Conservation (phyloP, 2,797 vertebrate genomes). For the Sebastes hubbsi region DNA sequence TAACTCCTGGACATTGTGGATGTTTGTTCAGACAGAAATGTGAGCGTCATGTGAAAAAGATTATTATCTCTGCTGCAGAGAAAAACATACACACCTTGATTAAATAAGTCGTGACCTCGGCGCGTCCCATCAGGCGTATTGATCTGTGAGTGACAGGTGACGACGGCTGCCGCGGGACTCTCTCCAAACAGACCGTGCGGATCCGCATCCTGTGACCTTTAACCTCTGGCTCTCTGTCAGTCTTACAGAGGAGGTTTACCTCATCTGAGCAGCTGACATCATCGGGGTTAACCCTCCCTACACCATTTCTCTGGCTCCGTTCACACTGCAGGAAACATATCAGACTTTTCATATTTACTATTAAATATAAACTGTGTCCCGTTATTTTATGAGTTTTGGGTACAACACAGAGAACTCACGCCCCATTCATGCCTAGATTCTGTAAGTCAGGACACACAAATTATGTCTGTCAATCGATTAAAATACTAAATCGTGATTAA, state of each 20-base stretch:
- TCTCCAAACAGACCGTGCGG: conserved; percentile 20
- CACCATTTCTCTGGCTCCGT: not conserved
- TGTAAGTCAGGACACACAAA: not conserved
- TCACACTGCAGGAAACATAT: not conserved
- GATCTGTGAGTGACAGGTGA: conserved; percentile 49
- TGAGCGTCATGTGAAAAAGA: not conserved
- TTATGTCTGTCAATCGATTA: too few species aligned
- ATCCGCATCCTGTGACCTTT: conserved; percentile 19
- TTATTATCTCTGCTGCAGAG: conserved; percentile 23
- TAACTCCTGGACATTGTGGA: not conserved
- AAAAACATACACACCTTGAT: conserved; percentile 9
- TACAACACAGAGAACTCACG: not conserved
- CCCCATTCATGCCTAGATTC: not conserved
- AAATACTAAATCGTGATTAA: too few species aligned
- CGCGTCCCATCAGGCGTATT: not conserved
- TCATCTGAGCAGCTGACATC: conserved; percentile 56
- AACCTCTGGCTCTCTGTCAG: conserved; percentile 24
- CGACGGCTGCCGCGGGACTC: conserved; percentile 4
- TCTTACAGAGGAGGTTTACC: conserved; percentile 10
- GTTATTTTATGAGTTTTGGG: not conserved
- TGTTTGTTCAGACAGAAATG: not conserved
- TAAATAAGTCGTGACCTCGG: not conserved
- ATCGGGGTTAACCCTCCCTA: conserved; percentile 16
- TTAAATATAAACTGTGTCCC: not conserved
- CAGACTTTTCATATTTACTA: not conserved